Evolutionary conservation across 2,113 vertebrate genomes (phyloP).

Genomic region (Coregonus clupeaformis): DNA sequence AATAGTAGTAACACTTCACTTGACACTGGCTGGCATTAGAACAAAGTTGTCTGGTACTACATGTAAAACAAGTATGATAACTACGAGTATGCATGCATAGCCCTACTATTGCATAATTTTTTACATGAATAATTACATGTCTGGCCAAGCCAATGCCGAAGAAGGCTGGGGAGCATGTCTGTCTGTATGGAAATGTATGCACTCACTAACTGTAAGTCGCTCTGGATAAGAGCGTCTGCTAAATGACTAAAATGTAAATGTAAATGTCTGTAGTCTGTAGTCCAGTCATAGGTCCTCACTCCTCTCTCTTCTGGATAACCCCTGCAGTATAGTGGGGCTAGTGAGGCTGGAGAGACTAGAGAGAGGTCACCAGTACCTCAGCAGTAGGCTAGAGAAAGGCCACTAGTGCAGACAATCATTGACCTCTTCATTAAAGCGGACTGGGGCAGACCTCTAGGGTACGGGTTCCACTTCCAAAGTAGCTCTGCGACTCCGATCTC

Average conservation of each 20-base stretch:
- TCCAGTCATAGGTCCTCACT: slow-evolving; percentile 15
- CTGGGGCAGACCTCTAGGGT: slow-evolving; percentile 47
- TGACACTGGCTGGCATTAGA: not conserved
- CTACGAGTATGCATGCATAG: too few relatives aligned
- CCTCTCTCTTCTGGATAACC: slow-evolving; percentile 10
- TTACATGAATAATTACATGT: too few relatives aligned
- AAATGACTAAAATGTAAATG: too few relatives aligned
- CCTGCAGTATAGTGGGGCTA: not conserved
- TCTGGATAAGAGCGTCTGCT: too few relatives aligned
- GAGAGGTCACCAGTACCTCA: not conserved
- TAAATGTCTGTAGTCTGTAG: slow-evolving; percentile 19
- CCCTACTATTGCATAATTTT: too few relatives aligned
- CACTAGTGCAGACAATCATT: slow-evolving; percentile 42
- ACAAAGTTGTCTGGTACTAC: not conserved
- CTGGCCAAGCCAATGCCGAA: too few relatives aligned
- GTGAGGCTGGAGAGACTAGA: not conserved
- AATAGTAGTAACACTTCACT: slow-evolving; percentile 25
- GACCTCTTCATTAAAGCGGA: slow-evolving; percentile 58
- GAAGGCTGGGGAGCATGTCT: not conserved
- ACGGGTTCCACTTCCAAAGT: slow-evolving; percentile 64
- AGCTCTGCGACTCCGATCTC: slow-evolving; percentile 68
- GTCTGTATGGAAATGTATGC: too few relatives aligned
- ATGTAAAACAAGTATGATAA: not conserved
- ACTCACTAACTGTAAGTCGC: too few relatives aligned
- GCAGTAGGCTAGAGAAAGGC: slow-evolving; percentile 25